Evolutionary conservation across 2,888 invertebrate species (phyloP), one percentile per base, ranked within the genome.

Genomic region (Unio delphinus): DNA sequence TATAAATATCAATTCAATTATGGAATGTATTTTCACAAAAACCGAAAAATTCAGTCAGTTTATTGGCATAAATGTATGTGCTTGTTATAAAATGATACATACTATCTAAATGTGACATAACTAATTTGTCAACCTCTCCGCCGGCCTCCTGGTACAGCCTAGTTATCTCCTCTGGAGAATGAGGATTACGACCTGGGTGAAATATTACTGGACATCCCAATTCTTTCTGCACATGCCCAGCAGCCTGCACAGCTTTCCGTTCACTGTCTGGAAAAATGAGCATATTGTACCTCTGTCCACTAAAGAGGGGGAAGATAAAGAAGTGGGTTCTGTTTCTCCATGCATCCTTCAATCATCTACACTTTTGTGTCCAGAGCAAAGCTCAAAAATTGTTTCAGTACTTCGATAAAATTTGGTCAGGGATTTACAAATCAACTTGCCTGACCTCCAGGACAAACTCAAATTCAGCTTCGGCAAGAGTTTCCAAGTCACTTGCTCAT

Each of bases 91-190:
- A 28, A 11, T 45, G 45, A 6, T 63, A 90, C 93, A 92, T 88
- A 95, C 95, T 92, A 86, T 96, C 96, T 68, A 96, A 91, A 90
- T 96, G 96, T 4, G 95, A 95, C 95, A 96, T 95, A 62, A 95
- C 93, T 4, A 94, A 93, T 85, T 94, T 94, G 55, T 92, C 90
- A 0, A 92, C 91, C 8, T 92, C 91, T 0, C 95, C 95, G 0
- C 95, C 96, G 4, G 95, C 95, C 88, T 96, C 96, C 76, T 93
- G 90, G 83, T 94, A 95, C 17, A 95, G 88, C 3, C 95, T 91
- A 78, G 95, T 90, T 73, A 95, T 94, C 90, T 96, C 95, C 82
- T 92, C 93, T 0, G 95, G 95, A 0, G 95, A 94, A n/a, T 92
- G 90, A 0, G 91, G 80, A 69, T 93, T 89, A 34, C 95, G 92